Conservation (phyloP, 64 coral and sea anemone genomes). For the Catalaphyllia jardinei region DNA sequence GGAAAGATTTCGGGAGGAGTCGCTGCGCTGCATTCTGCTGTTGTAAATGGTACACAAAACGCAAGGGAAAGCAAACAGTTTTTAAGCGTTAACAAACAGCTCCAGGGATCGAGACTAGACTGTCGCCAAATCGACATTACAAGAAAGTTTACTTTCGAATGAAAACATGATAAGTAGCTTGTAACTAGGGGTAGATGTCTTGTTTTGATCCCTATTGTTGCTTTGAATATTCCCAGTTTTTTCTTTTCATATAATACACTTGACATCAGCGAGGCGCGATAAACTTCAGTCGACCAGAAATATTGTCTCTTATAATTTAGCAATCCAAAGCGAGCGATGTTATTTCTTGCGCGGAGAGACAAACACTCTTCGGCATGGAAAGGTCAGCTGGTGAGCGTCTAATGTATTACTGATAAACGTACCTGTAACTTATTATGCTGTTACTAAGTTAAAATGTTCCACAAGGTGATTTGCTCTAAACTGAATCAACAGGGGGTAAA, state of each 20-base stretch:
- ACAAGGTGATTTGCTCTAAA: background rate
- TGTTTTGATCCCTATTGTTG: background rate
- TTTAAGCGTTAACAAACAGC: background rate
- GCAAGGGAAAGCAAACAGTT: background rate
- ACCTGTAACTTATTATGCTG: constrained; percentile 6
- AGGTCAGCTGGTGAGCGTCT: background rate
- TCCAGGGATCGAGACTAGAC: background rate
- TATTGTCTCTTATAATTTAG: background rate
- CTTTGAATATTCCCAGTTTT: background rate
- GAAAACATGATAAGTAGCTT: background rate
- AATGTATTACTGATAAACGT: background rate
- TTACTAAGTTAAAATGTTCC: constrained; percentile 7
- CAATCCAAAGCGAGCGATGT: background rate
- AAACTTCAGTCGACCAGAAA: too few relatives aligned
- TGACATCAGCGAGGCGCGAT: too few relatives aligned
- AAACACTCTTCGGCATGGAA: background rate
- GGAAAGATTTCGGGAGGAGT: too few relatives aligned
- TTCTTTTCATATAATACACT: background rate
- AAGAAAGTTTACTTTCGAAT: constrained; percentile 10
- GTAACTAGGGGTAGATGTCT: background rate
- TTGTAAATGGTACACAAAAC: background rate
- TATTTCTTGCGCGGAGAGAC: background rate
- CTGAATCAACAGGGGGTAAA: background rate
- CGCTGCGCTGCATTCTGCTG: too few relatives aligned
- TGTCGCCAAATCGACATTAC: background rate